Base-by-base conservation (phyloP, 2,888 invertebrate genomes). In the Troides aeacus region DNA sequence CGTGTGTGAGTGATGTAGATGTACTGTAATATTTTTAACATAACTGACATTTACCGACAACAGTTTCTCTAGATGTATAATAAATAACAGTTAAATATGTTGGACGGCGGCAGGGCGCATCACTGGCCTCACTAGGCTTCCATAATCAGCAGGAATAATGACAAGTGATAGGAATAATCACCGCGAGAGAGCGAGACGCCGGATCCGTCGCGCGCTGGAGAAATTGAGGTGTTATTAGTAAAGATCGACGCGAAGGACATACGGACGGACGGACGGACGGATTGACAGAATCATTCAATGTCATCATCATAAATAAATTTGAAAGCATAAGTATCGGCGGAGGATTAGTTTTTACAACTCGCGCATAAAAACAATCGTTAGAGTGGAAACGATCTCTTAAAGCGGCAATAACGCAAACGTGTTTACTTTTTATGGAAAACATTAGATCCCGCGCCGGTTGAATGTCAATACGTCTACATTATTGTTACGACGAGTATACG, bases 71-170 rank as follows among this genome's bases (percentile, higher is more conserved):
- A 30, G 30, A 30, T 30, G 5, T 3, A 30, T 0, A 30, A 30
- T 4, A 30, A 30, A 30, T 30, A 30, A 30, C 30, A 30, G 30
- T 2, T 30, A 5, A 30, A 30, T 30, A 30, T 4, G 30, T 30
- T 30, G 30, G 30, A 30, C 30, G 10, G 39, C 39, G 39, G 39
- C 39, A 6, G n/a, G 18, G 36, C 63, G 21, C 70, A 46, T 70
- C 70, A 70, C 70, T 70, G 66, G 63, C 50, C 7, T 79, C 80
- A 77, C 82, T 79, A 80, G 81, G 84, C 82, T 83, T 82, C 82
- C 79, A 85, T 84, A 84, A 88, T 90, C 89, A 84, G 76, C 72
- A 76, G 81, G 81, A 84, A 89, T 88, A 88, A 88, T 87, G 87
- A 86, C 79, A 77, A 80, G 78, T 77, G 84, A 86, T 86, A 80